These are phyloP conservation scores for Epizoanthus fatuus DNA, from an alignment of 92 coral and sea anemone species.

Conservation along the genomic window DNA sequence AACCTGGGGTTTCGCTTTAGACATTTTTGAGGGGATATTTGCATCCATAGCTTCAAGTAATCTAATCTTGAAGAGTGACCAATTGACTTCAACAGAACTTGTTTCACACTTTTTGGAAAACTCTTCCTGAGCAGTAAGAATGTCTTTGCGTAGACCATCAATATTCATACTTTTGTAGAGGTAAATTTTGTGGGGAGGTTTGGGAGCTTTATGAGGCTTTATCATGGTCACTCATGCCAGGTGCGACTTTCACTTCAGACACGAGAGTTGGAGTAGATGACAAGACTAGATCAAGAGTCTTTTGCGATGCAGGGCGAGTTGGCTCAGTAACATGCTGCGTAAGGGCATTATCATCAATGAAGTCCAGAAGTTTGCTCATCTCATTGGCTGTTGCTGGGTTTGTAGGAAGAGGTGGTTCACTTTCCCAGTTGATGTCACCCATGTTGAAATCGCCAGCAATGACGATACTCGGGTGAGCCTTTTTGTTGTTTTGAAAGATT, in stretches of 20 bases:
- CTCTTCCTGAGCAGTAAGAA: too few species aligned
- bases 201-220: too few species aligned
- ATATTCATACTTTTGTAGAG: too few species aligned
- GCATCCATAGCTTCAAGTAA: constrained; percentile 31
- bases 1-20: constrained; percentile 24
- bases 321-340: constrained; percentile 47
- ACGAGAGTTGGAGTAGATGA: constrained; percentile 47
- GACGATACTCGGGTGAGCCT: constrained; percentile 12
- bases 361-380: constrained; percentile 27
- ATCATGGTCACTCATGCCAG: constrained; percentile 30
- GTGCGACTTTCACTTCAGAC: constrained; percentile 32
- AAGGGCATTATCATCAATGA: constrained; percentile 40
- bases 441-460: constrained; percentile 34
- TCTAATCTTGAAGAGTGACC: constrained; percentile 6
- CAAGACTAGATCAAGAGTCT: constrained; percentile 28
- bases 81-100: too few species aligned
- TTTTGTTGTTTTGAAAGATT: constrained; percentile 4
- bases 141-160: too few species aligned
- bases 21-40: constrained; percentile 24
- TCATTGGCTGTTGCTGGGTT: constrained; percentile 45
- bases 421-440: constrained; percentile 27
- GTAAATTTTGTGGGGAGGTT: too few species aligned
- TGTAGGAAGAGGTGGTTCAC: constrained; percentile 32
- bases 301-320: constrained; percentile 27
- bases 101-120: too few species aligned